phyloP scores from a whole-genome alignment of 1,140 invertebrate species.

The Pseudoatta argentina region DNA sequence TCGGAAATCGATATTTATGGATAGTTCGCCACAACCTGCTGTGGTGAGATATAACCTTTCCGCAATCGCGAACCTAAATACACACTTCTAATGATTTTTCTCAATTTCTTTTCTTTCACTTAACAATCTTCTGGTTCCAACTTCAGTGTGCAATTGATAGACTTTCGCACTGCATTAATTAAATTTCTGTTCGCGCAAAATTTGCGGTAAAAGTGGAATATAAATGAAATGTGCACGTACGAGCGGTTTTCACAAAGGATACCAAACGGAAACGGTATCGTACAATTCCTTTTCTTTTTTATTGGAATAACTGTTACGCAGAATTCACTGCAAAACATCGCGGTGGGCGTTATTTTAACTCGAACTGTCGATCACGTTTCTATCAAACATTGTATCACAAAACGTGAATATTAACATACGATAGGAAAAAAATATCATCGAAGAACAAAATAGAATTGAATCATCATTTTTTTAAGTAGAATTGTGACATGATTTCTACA shows the following conservation, averaged over 20 bases:
- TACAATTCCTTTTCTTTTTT: slow-evolving; percentile 55
- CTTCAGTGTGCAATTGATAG: neutral
- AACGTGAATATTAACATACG: neutral
- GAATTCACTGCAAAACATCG: slow-evolving; percentile 53
- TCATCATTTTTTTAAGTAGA: slow-evolving; percentile 1
- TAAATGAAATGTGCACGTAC: slow-evolving; percentile 21
- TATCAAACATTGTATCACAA: slow-evolving; percentile 42
- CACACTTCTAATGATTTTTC: neutral
- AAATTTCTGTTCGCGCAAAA: slow-evolving; percentile 40
- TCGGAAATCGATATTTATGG: slow-evolving; percentile 45
- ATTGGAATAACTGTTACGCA: slow-evolving; percentile 56
- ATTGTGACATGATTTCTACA: neutral
- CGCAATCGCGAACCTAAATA: slow-evolving; percentile 5
- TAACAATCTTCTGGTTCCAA: slow-evolving; percentile 23
- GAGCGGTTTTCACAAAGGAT: slow-evolving; percentile 42
- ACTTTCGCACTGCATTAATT: slow-evolving; percentile 25
- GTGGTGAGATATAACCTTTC: neutral
- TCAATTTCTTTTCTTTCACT: neutral
- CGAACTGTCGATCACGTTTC: slow-evolving; percentile 34
- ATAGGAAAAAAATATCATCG: neutral
- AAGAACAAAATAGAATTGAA: neutral
- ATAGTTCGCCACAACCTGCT: neutral
- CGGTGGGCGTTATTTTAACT: slow-evolving; percentile 38
- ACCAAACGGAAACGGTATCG: slow-evolving; percentile 35
- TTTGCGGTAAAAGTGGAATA: slow-evolving; percentile 47